phyloP scores from a whole-genome alignment of 2,797 vertebrate species.

The Kryptolebias ocellatus region DNA sequence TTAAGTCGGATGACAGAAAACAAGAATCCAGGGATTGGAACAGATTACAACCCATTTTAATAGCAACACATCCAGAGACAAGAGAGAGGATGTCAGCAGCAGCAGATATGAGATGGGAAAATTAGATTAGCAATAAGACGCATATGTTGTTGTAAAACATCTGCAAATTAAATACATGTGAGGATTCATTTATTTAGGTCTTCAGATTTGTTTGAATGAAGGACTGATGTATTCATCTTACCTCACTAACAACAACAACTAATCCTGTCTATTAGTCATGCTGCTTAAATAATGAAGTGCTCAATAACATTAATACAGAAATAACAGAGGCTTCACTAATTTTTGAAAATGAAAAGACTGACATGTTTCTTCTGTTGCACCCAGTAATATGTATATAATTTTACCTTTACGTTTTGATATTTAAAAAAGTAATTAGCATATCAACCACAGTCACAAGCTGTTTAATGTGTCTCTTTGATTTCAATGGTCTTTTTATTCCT shows the following conservation, averaged over 20 bases:
- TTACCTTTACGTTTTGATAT: constrained; percentile 77
- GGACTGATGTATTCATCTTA: constrained; percentile 35
- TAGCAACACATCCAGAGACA: constrained; percentile 37
- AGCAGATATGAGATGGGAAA: constrained; percentile 18
- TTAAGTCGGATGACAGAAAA: constrained; percentile 68
- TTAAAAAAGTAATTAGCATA: constrained; percentile 74
- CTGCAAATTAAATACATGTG: constrained; percentile 12
- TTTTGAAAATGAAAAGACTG: constrained; percentile 50
- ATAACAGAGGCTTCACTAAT: constrained; percentile 55
- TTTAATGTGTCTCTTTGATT: constrained; percentile 65
- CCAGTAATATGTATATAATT: constrained; percentile 58
- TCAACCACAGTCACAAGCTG: constrained; percentile 62
- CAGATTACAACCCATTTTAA: constrained; percentile 69
- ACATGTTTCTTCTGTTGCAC: constrained; percentile 62
- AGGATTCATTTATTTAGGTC: constrained; percentile 20
- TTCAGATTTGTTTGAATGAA: constrained; percentile 30
- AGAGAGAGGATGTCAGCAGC: constrained; percentile 17
- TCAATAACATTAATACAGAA: constrained; percentile 6
- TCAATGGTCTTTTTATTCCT: constrained; percentile 59
- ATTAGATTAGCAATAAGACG: constrained; percentile 1
- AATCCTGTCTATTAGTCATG: constrained; percentile 50
- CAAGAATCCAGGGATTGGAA: constrained; percentile 78
- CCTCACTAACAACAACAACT: constrained; percentile 47
- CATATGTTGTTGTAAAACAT: constrained; percentile 26
- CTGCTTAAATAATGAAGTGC: constrained; percentile 47